Evolutionary conservation across 2,797 vertebrate species (phyloP).

Genomic region (Simalia tracyae): DNA sequence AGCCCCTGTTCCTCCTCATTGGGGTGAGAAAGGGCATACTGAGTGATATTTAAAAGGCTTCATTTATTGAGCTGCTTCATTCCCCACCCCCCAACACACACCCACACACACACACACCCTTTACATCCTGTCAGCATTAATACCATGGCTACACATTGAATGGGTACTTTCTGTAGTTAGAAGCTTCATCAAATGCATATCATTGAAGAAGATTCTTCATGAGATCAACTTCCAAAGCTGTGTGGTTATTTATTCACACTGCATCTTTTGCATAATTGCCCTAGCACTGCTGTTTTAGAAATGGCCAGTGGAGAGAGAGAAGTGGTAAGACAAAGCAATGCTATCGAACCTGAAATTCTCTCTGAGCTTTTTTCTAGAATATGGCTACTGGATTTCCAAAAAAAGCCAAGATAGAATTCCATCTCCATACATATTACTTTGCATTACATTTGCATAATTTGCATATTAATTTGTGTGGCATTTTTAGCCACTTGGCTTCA

Average conservation of each 20-base stretch:
- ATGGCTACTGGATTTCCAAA: too few relatives aligned
- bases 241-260: neutral
- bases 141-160: neutral
- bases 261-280: neutral
- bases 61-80: constrained; percentile 35
- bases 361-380: too few relatives aligned
- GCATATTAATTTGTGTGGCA: too few relatives aligned
- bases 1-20: neutral
- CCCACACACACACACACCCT: too few relatives aligned
- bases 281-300: neutral
- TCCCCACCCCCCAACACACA: neutral
- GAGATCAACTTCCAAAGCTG: neutral
- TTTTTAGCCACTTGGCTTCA: neutral
- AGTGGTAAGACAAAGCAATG: neutral
- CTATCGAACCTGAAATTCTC: too few relatives aligned
- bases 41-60: constrained; percentile 33
- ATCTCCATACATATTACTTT: too few relatives aligned
- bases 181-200: constrained; percentile 1
- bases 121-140: neutral
- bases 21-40: constrained; percentile 27
- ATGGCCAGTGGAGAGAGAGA: neutral
- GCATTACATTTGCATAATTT: too few relatives aligned
- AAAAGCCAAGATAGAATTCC: too few relatives aligned
- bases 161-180: constrained; percentile 3
- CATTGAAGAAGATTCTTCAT: neutral